These are phyloP conservation scores for Amblyornis subalaris DNA, from an alignment of 2,113 vertebrate species.

Conservation along the genomic window DNA sequence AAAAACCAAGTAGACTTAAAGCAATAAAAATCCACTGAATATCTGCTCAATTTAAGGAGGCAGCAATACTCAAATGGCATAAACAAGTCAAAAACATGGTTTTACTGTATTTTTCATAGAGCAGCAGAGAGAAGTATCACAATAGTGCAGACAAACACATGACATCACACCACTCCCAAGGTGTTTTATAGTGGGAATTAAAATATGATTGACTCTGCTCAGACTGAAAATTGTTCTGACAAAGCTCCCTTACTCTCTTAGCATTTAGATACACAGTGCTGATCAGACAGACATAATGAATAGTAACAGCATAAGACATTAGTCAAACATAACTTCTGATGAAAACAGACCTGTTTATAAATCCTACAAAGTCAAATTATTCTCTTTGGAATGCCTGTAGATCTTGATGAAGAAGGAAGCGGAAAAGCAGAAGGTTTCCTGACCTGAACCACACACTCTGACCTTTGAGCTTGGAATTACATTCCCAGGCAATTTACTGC, in stretches of 20 bases:
- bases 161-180: background rate
- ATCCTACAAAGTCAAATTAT: background rate
- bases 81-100: background rate
- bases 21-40: background rate
- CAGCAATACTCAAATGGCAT: background rate
- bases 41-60: background rate
- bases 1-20: background rate
- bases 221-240: background rate
- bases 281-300: background rate
- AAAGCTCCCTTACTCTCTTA: background rate
- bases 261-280: background rate
- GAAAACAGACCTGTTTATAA: background rate
- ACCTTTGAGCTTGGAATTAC: constrained; percentile 23
- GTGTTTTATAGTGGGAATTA: background rate
- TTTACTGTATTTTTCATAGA: background rate
- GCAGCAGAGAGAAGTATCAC: background rate
- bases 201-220: background rate
- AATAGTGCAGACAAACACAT: background rate
- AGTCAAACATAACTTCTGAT: background rate
- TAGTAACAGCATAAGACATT: background rate
- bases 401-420: background rate
- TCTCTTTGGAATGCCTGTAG: constrained; percentile 3
- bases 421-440: constrained; percentile 15
- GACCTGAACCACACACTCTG: constrained; percentile 24
- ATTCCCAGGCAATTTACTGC: constrained; percentile 13